These are phyloP conservation scores for Nerophis ophidion DNA, from an alignment of 2,113 vertebrate species.

Conservation along the genomic window DNA sequence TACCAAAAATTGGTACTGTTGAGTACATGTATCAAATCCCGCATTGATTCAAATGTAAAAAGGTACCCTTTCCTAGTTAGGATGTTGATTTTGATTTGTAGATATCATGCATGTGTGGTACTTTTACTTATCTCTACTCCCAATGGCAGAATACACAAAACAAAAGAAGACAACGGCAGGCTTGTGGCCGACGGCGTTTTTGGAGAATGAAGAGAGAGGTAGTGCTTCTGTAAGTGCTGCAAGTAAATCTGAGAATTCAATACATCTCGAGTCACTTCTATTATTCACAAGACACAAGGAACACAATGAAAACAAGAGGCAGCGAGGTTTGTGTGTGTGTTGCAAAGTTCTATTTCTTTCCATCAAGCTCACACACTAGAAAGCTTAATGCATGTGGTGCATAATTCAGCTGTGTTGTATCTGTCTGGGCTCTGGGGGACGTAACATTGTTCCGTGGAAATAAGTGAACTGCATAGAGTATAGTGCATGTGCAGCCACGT, in stretches of 20 bases:
- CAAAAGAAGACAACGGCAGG: constrained; percentile 1
- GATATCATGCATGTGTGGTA: too few species aligned
- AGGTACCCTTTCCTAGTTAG: too few species aligned
- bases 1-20: too few species aligned
- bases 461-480: constrained; percentile 30
- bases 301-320: constrained; percentile 54
- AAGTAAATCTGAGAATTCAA: constrained; percentile 63
- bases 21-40: too few species aligned
- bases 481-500: constrained; percentile 16
- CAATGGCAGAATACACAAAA: constrained; percentile 3
- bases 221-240: constrained; percentile 50
- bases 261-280: constrained; percentile 56
- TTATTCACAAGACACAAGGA: constrained; percentile 59
- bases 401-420: constrained; percentile 49
- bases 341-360: constrained; percentile 6
- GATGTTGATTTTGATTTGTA: too few species aligned
- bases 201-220: constrained; percentile 27
- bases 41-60: too few species aligned
- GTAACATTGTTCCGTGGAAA: constrained; percentile 26
- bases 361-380: constrained; percentile 14
- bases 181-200: constrained; percentile 29
- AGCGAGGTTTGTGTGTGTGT: constrained; percentile 7
- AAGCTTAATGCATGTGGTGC: constrained; percentile 41
- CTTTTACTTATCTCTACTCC: neutral
- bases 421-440: constrained; percentile 20